Conservation (phyloP, 1,140 invertebrate genomes). For the Apocrypta bakeri region DNA sequence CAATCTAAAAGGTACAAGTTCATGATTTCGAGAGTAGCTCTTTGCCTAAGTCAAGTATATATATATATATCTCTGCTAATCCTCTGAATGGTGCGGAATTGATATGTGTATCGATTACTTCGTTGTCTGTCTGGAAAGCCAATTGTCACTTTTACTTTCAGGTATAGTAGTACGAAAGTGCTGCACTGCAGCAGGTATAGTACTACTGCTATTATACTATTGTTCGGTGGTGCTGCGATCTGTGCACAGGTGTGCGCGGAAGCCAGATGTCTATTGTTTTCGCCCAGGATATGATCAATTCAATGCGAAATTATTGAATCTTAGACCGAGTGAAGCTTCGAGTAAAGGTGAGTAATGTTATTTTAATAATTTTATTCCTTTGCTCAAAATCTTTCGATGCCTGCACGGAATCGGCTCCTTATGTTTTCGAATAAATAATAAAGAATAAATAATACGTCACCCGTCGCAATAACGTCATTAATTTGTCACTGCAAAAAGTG, state of each 20-base stretch:
- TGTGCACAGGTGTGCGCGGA: background rate
- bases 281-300: background rate
- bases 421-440: too few species aligned
- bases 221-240: too few species aligned
- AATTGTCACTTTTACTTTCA: background rate
- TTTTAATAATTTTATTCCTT: background rate
- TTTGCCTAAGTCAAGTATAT: too few species aligned
- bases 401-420: too few species aligned
- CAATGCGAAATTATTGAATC: background rate
- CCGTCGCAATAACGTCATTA: too few species aligned
- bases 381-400: too few species aligned
- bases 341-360: background rate
- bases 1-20: background rate
- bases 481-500: too few species aligned
- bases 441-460: too few species aligned
- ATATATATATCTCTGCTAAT: conserved; percentile 1
- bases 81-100: conserved; percentile 13
- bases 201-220: too few species aligned
- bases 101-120: conserved; percentile 17
- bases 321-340: background rate
- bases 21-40: background rate
- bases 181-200: too few species aligned
- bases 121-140: conserved; percentile 11
- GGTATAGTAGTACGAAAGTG: too few species aligned
- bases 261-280: background rate